These are phyloP conservation scores for Gymnodraco acuticeps DNA, from an alignment of 2,797 vertebrate species.

Conservation along the genomic window DNA sequence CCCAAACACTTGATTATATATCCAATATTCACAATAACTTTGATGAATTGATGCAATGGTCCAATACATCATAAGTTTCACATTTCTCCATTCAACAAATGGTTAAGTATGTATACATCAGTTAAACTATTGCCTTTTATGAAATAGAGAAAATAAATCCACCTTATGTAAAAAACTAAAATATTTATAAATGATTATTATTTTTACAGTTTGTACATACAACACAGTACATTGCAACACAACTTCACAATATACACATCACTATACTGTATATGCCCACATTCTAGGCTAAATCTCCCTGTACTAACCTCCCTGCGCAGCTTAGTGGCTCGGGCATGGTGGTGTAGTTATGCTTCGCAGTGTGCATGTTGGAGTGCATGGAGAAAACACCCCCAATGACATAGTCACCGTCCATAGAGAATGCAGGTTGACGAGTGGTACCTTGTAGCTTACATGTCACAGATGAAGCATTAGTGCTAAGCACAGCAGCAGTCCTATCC, in stretches of 20 bases:
- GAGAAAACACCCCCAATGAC: constrained; percentile 69
- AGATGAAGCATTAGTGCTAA: not conserved
- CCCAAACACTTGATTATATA: no score
- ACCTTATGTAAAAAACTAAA: no score
- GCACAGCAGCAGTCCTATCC: not conserved
- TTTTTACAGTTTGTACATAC: not conserved
- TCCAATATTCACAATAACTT: no score
- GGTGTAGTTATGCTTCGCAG: constrained; percentile 62
- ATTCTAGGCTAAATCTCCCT: not conserved
- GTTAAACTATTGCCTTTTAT: not conserved
- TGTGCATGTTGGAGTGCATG: constrained; percentile 60
- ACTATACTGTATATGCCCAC: not conserved
- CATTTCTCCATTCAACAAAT: no score
- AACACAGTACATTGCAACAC: not conserved
- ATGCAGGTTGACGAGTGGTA: constrained; percentile 25
- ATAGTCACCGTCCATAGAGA: constrained; percentile 64
- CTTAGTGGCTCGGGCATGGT: constrained; percentile 47
- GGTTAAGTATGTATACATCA: not conserved
- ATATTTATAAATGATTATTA: no score
- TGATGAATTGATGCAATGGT: no score
- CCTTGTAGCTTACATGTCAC: constrained; percentile 47
- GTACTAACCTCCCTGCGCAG: constrained; percentile 68
- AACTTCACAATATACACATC: not conserved
- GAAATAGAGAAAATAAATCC: no score
- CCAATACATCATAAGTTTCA: no score